Evolutionary conservation across 2,797 vertebrate species (phyloP).

Genomic region (Pseudopleuronectes americanus): DNA sequence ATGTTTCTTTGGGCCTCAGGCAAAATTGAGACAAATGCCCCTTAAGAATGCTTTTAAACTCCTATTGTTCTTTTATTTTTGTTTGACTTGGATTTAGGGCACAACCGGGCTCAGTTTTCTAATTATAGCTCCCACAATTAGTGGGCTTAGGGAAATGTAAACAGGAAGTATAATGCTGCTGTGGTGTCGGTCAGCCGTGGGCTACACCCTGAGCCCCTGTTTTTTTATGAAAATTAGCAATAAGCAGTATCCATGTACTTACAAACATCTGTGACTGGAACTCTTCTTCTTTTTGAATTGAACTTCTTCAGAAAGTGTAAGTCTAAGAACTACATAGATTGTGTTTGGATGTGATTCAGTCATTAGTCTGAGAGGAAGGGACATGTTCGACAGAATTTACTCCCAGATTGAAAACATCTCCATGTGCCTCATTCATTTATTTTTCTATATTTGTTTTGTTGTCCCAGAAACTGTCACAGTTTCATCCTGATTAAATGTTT

Average conservation of each 20-base stretch:
- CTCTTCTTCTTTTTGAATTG: too few relatives aligned
- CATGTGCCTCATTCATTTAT: background rate
- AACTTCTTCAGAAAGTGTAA: too few relatives aligned
- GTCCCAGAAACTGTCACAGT: too few relatives aligned
- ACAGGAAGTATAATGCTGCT: slow-evolving; percentile 19
- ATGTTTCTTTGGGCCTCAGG: background rate
- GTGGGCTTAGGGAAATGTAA: slow-evolving; percentile 2
- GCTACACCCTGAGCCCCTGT: background rate
- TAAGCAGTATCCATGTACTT: too few relatives aligned
- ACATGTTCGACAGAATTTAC: background rate
- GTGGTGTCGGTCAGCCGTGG: background rate
- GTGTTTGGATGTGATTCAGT: background rate
- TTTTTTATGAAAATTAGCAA: background rate
- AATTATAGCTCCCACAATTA: background rate
- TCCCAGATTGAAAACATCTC: background rate
- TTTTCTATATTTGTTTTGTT: too few relatives aligned
- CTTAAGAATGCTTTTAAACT: too few relatives aligned
- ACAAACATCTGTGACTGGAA: background rate
- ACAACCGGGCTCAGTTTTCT: background rate
- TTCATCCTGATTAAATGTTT: too few relatives aligned
- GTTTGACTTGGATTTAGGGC: background rate
- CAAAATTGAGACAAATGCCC: too few relatives aligned
- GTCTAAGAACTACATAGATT: too few relatives aligned
- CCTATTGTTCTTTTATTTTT: background rate
- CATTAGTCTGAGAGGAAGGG: background rate